Percentiles rank a stretch among this genome's conserved stretches.
phyloP scores from a whole-genome alignment of 2,113 vertebrate species.

The Zosterops pallidus region DNA sequence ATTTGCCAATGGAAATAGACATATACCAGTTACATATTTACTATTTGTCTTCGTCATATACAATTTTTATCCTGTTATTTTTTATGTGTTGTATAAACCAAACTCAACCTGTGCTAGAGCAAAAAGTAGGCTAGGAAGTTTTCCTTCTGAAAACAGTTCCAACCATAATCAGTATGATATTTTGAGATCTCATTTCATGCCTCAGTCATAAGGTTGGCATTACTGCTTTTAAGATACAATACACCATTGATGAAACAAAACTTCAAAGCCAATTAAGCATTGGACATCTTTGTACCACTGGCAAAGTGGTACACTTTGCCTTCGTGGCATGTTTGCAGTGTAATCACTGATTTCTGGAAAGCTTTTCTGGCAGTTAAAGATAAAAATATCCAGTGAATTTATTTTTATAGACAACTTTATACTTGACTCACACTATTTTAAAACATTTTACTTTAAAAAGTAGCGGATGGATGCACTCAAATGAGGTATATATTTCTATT shows the following conservation, averaged over 20 bases:
- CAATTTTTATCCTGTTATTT: not conserved
- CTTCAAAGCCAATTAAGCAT: slow-evolving; percentile 74
- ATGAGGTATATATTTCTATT: slow-evolving; percentile 44
- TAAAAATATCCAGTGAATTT: slow-evolving; percentile 70
- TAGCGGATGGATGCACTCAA: slow-evolving; percentile 50
- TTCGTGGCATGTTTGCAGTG: slow-evolving; percentile 62
- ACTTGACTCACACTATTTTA: slow-evolving; percentile 56
- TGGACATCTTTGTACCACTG: slow-evolving; percentile 72
- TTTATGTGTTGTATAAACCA: slow-evolving; percentile 10
- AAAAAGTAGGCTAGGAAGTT: slow-evolving; percentile 31
- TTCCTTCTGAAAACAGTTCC: slow-evolving; percentile 35
- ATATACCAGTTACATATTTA: not conserved
- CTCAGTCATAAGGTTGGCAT: slow-evolving; percentile 69
- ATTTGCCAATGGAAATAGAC: not conserved
- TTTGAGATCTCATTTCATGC: slow-evolving; percentile 41
- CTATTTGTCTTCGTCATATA: not conserved
- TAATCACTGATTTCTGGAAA: slow-evolving; percentile 74
- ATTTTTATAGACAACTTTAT: slow-evolving; percentile 72
- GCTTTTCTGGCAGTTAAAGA: slow-evolving; percentile 65
- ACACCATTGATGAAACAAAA: slow-evolving; percentile 71
- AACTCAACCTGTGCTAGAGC: slow-evolving; percentile 8
- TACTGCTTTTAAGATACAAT: slow-evolving; percentile 70
- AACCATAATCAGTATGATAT: slow-evolving; percentile 20
- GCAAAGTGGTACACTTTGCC: slow-evolving; percentile 65
- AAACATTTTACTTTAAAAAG: slow-evolving; percentile 43